phyloP scores from a whole-genome alignment of 2,888 invertebrate genomes.

The Arge pagana region DNA sequence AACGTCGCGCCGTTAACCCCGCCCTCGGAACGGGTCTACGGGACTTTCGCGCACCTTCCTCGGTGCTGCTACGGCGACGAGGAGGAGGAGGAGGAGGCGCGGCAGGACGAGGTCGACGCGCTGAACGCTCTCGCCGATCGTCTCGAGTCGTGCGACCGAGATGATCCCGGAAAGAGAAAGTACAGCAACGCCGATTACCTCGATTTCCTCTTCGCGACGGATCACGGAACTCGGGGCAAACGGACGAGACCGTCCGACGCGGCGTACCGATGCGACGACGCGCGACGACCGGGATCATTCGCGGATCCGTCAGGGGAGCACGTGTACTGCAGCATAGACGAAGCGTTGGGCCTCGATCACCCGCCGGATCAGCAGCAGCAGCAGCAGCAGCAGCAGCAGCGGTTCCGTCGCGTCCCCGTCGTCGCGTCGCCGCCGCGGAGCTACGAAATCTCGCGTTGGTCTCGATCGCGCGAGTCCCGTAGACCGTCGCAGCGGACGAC shows the following conservation, averaged over 20 bases:
- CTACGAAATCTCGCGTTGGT: constrained; percentile 1
- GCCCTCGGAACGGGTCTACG: constrained; percentile 26
- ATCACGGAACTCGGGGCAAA: constrained; percentile 36
- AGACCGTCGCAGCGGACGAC: constrained; percentile 14
- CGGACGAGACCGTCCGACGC: constrained; percentile 24
- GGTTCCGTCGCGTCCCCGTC: constrained; percentile 8
- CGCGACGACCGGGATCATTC: neutral
- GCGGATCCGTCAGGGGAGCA: constrained; percentile 40
- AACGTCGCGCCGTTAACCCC: constrained; percentile 13
- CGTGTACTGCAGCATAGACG: constrained; percentile 64
- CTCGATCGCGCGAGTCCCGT: constrained; percentile 15
- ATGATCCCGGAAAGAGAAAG: constrained; percentile 40
- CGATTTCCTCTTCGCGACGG: constrained; percentile 33
- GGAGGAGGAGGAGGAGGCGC: no score
- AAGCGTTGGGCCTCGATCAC: constrained; percentile 53
- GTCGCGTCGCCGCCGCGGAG: no score
- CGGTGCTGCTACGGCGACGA: no score
- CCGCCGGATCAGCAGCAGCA: constrained; percentile 27
- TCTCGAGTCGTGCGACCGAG: constrained; percentile 26
- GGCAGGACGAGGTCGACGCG: constrained; percentile 30
- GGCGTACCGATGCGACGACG: neutral
- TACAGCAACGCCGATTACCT: constrained; percentile 40
- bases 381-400: constrained; percentile 53
- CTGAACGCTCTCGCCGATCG: neutral
- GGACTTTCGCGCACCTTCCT: constrained; percentile 18